Percentiles rank a stretch among this genome's conserved stretches.
Evolutionary conservation across 2,113 vertebrate genomes (phyloP).

Genomic region (Corydoras sp.): DNA sequence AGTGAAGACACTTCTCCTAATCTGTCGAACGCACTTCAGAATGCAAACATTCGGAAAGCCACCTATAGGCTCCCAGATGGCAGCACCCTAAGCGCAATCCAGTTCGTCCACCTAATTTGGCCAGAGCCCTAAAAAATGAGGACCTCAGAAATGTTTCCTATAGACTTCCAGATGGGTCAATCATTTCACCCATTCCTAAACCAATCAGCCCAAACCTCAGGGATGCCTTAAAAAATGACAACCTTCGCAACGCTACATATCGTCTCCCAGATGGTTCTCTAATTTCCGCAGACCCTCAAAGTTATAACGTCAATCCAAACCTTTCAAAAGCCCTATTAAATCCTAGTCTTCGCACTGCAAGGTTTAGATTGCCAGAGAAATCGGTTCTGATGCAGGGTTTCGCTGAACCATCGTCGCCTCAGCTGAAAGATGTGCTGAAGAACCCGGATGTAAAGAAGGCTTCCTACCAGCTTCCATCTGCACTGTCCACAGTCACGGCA

Average conservation of each 20-base stretch:
- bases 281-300: slow-evolving; percentile 40
- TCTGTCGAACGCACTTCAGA: slow-evolving; percentile 52
- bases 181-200: slow-evolving; percentile 21
- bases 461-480: slow-evolving; percentile 41
- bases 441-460: slow-evolving; percentile 40
- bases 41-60: slow-evolving; percentile 52
- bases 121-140: slow-evolving; percentile 46
- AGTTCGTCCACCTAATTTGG: slow-evolving; percentile 49
- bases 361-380: slow-evolving; percentile 57
- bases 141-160: slow-evolving; percentile 46
- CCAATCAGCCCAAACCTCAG: slow-evolving; percentile 57
- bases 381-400: slow-evolving; percentile 35
- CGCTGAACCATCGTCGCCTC: slow-evolving; percentile 27
- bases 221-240: slow-evolving; percentile 62
- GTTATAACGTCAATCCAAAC: slow-evolving; percentile 52
- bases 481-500: slow-evolving; percentile 45
- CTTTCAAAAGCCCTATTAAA: slow-evolving; percentile 61
- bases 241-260: slow-evolving; percentile 51
- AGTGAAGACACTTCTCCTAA: slow-evolving; percentile 28
- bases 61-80: slow-evolving; percentile 48
- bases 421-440: slow-evolving; percentile 23
- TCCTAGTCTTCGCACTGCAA: slow-evolving; percentile 62
- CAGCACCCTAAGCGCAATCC: slow-evolving; percentile 54
- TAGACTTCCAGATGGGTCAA: slow-evolving; percentile 39
- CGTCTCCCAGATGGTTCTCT: slow-evolving; percentile 58